Evolutionary conservation across 1,140 invertebrate species (phyloP), one percentile per base, ranked within the genome.

Genomic region (Stegodyphus dumicola): DNA sequence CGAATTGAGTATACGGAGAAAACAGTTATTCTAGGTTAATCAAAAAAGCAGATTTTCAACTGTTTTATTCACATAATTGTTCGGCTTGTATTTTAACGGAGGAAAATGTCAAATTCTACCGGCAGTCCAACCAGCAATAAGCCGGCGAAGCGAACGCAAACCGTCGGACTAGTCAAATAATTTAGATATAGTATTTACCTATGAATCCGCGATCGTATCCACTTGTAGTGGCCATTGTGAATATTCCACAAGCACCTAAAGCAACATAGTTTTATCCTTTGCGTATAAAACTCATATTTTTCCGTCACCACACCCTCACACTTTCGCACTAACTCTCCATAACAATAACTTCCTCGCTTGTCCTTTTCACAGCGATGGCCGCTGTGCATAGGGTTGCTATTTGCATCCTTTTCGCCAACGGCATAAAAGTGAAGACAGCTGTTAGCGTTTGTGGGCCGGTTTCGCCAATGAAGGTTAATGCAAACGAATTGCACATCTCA

Each of bases 151-250:
- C 54, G 15, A n/a, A 56, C n/a, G 49, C 10, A 64, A 69, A 71
- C 77, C 77, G 77, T 51, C 33, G 11, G 67, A 7, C 1, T 13
- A 54, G 54, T 49, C 13, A 17, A 33, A 79, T 1, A 2, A 15
- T 11, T 60, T 17, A 33, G 33, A 33, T 48, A 18, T 69, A 13
- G 67, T 48, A 67, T 56, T 77, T 77, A 85, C 83, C 83, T 85
- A 77, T 85, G 54, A 60, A 85, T 76, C 83, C 83, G 17, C 83
- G 83, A 70, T 85, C 83, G 66, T 85, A 85, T 85, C 80, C 80
- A 74, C 70, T 51, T 51, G 71, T 67, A 83, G 74, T 74, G 51
- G 83, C 73, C 83, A 85, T 85, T 13, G 65, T 60, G 54, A 70
- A 7, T 77, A 85, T 85, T 60, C 83, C 74, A 77, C 15, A 17